phyloP scores from a whole-genome alignment of 2,113 vertebrate species.

The Calyptommatus sinebrachiatus region DNA sequence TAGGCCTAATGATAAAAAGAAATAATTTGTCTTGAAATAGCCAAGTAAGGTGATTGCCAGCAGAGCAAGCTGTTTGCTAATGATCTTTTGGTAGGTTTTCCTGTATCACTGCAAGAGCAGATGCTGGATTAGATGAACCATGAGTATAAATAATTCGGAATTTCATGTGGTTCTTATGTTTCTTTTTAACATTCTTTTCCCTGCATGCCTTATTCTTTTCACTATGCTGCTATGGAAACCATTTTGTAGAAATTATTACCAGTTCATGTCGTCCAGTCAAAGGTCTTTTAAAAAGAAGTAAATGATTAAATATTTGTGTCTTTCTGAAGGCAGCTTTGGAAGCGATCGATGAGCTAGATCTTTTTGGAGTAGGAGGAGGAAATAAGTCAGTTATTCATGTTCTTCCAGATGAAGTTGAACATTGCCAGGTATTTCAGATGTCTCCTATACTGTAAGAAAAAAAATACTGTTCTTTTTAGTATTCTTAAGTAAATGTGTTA shows the following conservation, averaged over 20 bases:
- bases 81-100: too few species aligned
- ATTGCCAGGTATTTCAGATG: conserved; percentile 86
- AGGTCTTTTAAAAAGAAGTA: neutral
- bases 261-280: neutral
- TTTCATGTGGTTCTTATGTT: neutral
- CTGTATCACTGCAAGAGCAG: too few species aligned
- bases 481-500: conserved; percentile 3
- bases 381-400: conserved; percentile 97
- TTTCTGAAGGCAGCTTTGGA: conserved; percentile 89
- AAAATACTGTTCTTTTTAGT: neutral
- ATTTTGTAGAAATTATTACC: neutral
- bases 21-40: too few species aligned
- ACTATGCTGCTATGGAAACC: neutral
- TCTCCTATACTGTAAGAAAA: neutral
- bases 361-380: conserved; percentile 93
- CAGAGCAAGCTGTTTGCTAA: too few species aligned
- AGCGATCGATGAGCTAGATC: conserved; percentile 96
- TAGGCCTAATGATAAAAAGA: too few species aligned
- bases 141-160: too few species aligned
- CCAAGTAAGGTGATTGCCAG: too few species aligned
- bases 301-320: neutral
- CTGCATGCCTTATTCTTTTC: neutral
- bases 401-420: conserved; percentile 94
- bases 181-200: neutral
- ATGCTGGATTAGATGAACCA: too few species aligned